Evolutionary conservation across 2,888 invertebrate genomes (phyloP).

Genomic region (Acleris emargana): DNA sequence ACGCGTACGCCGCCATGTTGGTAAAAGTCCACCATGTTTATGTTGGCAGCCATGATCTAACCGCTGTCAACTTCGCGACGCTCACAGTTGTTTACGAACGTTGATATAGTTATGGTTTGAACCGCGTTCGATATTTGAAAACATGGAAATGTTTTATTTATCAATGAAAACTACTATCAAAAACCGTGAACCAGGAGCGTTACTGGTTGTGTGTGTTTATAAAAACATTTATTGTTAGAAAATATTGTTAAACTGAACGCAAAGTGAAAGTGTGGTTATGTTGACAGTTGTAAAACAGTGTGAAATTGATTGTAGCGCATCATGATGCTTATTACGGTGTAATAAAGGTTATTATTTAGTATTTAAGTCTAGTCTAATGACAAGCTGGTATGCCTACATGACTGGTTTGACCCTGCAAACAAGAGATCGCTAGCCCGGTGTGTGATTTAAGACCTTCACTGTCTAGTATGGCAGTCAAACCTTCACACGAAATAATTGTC

Average conservation of each 20-base stretch:
- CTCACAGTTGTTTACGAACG: constrained; percentile 65
- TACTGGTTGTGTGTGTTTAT: constrained; percentile 39
- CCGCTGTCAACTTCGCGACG: constrained; percentile 61
- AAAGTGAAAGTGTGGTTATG: constrained; percentile 73
- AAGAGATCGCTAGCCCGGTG: constrained; percentile 54
- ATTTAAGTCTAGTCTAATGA: constrained; percentile 9
- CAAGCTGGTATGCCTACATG: constrained; percentile 33
- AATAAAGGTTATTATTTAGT: constrained; percentile 31
- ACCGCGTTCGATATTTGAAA: constrained; percentile 48
- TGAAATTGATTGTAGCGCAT: constrained; percentile 30
- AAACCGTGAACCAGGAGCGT: constrained; percentile 35
- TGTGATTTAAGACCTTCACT: constrained; percentile 34
- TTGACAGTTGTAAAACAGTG: constrained; percentile 59
- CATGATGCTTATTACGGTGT: constrained; percentile 18
- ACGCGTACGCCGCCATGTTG: constrained; percentile 49
- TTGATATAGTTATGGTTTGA: constrained; percentile 75
- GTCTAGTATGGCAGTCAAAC: constrained; percentile 22
- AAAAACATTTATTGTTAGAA: constrained; percentile 35
- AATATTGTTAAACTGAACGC: constrained; percentile 25
- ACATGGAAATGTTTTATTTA: constrained; percentile 47
- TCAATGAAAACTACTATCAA: constrained; percentile 59
- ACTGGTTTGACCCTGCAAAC: constrained; percentile 48
- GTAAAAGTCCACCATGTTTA: constrained; percentile 50
- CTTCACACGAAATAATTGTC: constrained; percentile 33
- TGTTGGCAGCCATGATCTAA: constrained; percentile 44